Conservation (phyloP, 2,113 vertebrate species). For the Calidris pugnax region DNA sequence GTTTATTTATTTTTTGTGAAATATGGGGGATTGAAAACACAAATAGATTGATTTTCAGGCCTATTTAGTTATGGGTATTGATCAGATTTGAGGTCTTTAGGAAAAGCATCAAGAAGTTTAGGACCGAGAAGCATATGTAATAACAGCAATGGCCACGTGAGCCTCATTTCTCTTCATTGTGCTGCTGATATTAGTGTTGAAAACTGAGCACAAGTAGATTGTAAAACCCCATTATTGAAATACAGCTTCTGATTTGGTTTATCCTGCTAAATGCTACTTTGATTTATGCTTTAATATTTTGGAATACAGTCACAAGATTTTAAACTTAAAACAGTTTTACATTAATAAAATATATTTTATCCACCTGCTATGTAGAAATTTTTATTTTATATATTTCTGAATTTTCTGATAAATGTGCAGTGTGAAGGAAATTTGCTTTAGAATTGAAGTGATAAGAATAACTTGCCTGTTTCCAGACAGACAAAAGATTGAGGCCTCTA, state of each 20-base stretch:
- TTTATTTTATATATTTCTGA: neutral
- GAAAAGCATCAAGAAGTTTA: conserved; percentile 48
- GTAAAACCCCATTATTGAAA: conserved; percentile 68
- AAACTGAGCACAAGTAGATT: conserved; percentile 13
- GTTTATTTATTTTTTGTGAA: conserved; percentile 33
- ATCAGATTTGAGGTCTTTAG: conserved; percentile 57
- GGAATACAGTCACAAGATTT: conserved; percentile 54
- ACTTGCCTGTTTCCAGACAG: neutral
- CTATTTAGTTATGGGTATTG: conserved; percentile 64
- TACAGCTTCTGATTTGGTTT: conserved; percentile 61
- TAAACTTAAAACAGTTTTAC: conserved; percentile 57
- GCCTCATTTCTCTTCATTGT: conserved; percentile 53
- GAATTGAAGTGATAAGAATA: neutral
- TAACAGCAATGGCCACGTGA: conserved; percentile 4
- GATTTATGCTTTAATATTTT: conserved; percentile 72
- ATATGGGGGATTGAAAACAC: conserved; percentile 15
- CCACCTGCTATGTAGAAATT: neutral
- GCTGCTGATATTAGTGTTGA: conserved; percentile 8
- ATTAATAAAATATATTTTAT: conserved; percentile 42
- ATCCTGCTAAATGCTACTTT: conserved; percentile 59
- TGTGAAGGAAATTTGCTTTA: neutral
- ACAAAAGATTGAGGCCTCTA: neutral
- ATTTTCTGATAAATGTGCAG: neutral
- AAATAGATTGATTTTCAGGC: conserved; percentile 71
- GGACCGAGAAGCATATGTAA: conserved; percentile 33